Evolutionary conservation across 2,888 invertebrate species (phyloP).

Genomic region (Ormia ochracea): DNA sequence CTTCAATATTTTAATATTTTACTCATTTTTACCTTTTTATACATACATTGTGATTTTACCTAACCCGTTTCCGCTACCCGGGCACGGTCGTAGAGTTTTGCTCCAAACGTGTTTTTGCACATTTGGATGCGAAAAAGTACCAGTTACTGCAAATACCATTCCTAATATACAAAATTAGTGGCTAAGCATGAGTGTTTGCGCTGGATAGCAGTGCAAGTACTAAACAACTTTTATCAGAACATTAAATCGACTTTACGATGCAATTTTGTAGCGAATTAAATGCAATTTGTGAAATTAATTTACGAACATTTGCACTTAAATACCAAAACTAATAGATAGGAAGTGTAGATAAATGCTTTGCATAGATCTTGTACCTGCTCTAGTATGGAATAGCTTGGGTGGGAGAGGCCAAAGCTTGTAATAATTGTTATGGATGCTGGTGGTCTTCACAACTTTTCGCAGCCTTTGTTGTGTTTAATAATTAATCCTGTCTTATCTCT

Average conservation of each 20-base stretch:
- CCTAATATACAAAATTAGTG: conserved; percentile 18
- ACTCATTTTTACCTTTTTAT: too few species aligned
- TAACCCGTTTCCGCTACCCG: too few species aligned
- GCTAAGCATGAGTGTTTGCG: conserved; percentile 44
- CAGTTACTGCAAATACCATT: not conserved
- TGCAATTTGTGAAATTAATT: conserved; percentile 73
- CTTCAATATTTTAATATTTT: too few species aligned
- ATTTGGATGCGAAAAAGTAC: not conserved
- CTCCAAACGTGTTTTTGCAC: too few species aligned
- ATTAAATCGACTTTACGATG: conserved; percentile 67
- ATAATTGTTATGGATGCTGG: conserved; percentile 15
- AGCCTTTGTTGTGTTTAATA: conserved; percentile 28
- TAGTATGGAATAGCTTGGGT: not conserved
- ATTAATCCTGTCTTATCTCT: conserved; percentile 43
- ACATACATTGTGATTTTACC: too few species aligned
- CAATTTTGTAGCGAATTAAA: conserved; percentile 65
- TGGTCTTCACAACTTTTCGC: conserved; percentile 44
- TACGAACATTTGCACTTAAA: conserved; percentile 69
- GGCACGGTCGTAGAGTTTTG: not conserved
- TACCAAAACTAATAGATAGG: conserved; percentile 66
- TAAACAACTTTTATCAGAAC: conserved; percentile 65
- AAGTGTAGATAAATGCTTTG: conserved; percentile 64
- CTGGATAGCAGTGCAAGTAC: conserved; percentile 27
- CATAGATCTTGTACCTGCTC: not conserved
- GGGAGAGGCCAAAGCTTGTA: not conserved